A percentile compares a stretch with the other conserved stretches of the same genome.
phyloP scores from a whole-genome alignment of 2,888 invertebrate genomes.

The Coenonympha glycerion region DNA sequence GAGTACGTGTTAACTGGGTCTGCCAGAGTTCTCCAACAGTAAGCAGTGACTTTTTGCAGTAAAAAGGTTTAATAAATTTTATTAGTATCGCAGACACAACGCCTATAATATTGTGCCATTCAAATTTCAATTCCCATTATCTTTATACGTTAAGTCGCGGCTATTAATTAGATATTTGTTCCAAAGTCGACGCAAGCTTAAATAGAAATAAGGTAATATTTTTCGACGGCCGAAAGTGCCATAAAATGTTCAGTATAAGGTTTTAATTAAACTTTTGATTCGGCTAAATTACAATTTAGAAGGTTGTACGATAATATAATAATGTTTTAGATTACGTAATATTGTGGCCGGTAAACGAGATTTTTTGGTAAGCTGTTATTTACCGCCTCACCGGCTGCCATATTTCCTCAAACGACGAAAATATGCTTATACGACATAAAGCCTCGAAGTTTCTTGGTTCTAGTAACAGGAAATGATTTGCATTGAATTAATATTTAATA shows the following conservation, averaged over 20 bases:
- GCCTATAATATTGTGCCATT: constrained; percentile 35
- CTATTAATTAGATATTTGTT: constrained; percentile 13
- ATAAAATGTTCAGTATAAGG: background rate
- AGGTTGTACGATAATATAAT: background rate
- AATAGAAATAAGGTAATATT: background rate
- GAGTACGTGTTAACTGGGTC: too few relatives aligned
- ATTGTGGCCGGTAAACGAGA: background rate
- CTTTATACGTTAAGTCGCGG: constrained; percentile 13
- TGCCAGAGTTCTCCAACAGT: too few relatives aligned
- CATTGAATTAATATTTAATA: too few relatives aligned
- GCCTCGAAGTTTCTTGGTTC: too few relatives aligned
- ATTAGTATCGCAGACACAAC: too few relatives aligned
- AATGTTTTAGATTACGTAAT: background rate
- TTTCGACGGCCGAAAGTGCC: background rate
- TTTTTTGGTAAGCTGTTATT: background rate
- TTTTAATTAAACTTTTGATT: constrained; percentile 2
- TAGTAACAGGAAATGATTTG: too few relatives aligned
- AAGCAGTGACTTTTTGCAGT: constrained; percentile 50
- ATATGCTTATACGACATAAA: too few relatives aligned
- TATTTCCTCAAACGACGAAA: background rate
- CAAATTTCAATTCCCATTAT: constrained; percentile 26
- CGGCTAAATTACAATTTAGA: background rate
- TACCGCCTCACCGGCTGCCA: background rate
- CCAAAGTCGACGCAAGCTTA: constrained; percentile 6
- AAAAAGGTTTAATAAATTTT: constrained; percentile 46